A percentile compares a stretch with the other conserved stretches of the same genome.
These are phyloP conservation scores for Sympetrum striolatum DNA, from an alignment of 2,888 invertebrate species.

Conservation along the genomic window DNA sequence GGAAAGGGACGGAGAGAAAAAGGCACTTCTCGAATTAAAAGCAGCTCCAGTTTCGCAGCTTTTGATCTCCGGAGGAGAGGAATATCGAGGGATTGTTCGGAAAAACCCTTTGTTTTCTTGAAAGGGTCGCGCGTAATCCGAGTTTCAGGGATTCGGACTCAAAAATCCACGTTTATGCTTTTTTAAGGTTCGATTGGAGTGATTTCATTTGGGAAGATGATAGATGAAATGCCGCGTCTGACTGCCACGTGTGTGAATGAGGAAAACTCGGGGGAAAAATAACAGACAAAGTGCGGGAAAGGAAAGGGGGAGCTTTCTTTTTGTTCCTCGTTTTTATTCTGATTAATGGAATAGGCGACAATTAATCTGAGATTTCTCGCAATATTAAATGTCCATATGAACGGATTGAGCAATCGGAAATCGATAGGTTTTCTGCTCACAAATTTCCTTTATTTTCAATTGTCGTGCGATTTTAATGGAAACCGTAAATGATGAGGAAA, in stretches of 20 bases:
- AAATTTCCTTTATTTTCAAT: too few relatives aligned
- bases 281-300: not conserved
- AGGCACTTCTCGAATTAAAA: conserved; percentile 32
- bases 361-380: not conserved
- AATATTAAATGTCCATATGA: not conserved
- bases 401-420: not conserved
- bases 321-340: not conserved
- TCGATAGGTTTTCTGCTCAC: not conserved
- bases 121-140: not conserved
- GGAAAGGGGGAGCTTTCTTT: not conserved
- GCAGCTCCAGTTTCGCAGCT: not conserved
- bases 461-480: too few relatives aligned
- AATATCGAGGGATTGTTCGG: not conserved
- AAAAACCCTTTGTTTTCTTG: not conserved
- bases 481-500: too few relatives aligned
- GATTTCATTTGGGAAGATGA: not conserved
- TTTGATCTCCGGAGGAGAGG: not conserved
- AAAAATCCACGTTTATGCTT: not conserved
- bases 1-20: conserved; percentile 19
- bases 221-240: not conserved
- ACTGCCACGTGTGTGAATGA: not conserved
- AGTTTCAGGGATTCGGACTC: not conserved
- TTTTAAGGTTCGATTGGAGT: not conserved
- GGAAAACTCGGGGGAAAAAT: not conserved
- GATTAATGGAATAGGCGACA: not conserved